Conservation (phyloP, 2,113 vertebrate genomes). For the Hucho hucho region DNA sequence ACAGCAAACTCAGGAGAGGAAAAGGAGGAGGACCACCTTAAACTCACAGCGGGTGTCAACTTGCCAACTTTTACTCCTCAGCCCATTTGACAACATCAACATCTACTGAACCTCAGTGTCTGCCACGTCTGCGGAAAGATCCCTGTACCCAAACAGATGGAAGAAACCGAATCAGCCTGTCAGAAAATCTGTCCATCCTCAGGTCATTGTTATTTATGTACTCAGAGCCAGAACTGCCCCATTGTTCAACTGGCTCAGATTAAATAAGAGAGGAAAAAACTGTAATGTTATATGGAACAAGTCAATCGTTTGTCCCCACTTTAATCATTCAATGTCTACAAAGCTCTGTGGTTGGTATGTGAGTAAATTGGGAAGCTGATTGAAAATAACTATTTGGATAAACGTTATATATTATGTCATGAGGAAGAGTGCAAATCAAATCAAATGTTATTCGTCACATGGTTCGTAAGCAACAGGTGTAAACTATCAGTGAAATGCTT, state of each 20-base stretch:
- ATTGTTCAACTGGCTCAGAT: constrained; percentile 39
- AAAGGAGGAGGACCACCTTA: constrained; percentile 21
- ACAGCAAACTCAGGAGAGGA: constrained; percentile 57
- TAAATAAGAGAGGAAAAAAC: background rate
- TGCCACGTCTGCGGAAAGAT: constrained; percentile 44
- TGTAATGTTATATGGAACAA: background rate
- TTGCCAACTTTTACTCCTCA: constrained; percentile 6
- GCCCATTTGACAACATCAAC: constrained; percentile 27
- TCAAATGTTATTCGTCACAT: background rate
- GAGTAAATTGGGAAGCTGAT: background rate
- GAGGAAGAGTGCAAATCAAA: background rate
- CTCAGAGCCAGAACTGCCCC: constrained; percentile 14
- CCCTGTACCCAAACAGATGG: constrained; percentile 22
- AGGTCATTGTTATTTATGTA: constrained; percentile 31
- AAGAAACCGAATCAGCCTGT: constrained; percentile 8
- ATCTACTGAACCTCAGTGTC: constrained; percentile 20
- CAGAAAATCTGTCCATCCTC: constrained; percentile 51
- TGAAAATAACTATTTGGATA: background rate
- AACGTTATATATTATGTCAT: background rate
- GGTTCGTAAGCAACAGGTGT: too few relatives aligned
- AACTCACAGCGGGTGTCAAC: constrained; percentile 47
- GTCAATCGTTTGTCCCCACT: background rate
- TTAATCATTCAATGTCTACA: background rate
- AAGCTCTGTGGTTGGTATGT: background rate
- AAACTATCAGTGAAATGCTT: too few relatives aligned